phyloP scores from a whole-genome alignment of 2,797 vertebrate species.

The Heteromormyrus szaboi region DNA sequence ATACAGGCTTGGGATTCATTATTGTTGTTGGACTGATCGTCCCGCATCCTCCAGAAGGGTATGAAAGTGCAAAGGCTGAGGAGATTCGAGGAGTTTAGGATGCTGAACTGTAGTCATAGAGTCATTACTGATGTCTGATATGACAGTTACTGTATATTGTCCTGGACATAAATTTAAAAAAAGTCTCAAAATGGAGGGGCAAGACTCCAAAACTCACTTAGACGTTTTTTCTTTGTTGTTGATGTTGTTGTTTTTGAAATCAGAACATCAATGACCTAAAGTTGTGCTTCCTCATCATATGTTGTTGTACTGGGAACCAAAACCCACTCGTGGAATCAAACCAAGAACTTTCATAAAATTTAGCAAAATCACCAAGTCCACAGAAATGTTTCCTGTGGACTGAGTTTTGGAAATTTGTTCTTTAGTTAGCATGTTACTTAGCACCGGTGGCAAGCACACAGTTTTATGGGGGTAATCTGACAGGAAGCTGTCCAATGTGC shows the following conservation, averaged over 20 bases:
- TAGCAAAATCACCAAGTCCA: not conserved
- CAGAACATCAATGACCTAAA: not conserved
- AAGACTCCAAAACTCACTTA: not conserved
- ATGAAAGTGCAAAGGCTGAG: not conserved
- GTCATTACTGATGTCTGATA: not conserved
- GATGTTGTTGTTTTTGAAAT: not conserved
- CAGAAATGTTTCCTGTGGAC: not conserved
- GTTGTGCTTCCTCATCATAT: not conserved
- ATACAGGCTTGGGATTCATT: not conserved
- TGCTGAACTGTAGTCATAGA: not conserved
- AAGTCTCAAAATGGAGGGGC: not conserved
- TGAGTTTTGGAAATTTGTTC: not conserved
- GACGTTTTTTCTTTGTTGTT: not conserved
- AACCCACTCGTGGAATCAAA: not conserved
- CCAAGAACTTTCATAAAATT: not conserved
- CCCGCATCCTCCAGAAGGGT: not conserved
- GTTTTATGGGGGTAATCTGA: not conserved
- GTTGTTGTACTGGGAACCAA: not conserved
- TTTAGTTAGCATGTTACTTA: not conserved
- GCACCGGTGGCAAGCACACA: not conserved
- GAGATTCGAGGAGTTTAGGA: not conserved
- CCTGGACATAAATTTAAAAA: not conserved
- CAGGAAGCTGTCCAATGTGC: not conserved
- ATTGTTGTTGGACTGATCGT: not conserved
- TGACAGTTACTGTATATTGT: not conserved